phyloP scores from a whole-genome alignment of 1,140 invertebrate species.

The Drosophila kikkawai region DNA sequence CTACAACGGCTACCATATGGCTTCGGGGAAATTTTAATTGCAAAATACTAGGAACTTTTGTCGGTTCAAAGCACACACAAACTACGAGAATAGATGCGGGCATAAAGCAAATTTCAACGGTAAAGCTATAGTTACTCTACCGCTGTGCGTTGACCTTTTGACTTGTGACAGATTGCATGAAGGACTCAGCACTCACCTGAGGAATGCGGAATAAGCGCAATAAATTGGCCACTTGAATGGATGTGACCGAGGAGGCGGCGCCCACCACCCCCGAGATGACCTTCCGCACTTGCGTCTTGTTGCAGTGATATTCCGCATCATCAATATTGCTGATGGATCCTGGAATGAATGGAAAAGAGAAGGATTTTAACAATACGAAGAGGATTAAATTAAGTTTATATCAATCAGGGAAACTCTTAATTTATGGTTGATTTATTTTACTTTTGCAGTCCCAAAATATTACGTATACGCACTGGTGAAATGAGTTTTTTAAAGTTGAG shows the following conservation, averaged over 20 bases:
- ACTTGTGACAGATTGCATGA: background rate
- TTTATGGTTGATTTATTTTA: too few relatives aligned
- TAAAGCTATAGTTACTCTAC: background rate
- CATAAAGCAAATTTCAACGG: conserved; percentile 25
- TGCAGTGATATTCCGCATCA: conserved; percentile 94
- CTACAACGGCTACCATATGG: conserved; percentile 20
- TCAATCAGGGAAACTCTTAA: background rate
- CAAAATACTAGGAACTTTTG: conserved; percentile 36
- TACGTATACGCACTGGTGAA: too few relatives aligned
- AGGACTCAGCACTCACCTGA: conserved; percentile 88
- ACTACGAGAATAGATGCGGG: background rate
- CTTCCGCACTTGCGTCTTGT: conserved; percentile 92
- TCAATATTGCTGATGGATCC: conserved; percentile 98
- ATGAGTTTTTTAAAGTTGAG: too few relatives aligned
- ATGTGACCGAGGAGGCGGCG: conserved; percentile 97
- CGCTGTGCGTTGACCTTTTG: background rate
- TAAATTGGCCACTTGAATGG: conserved; percentile 98
- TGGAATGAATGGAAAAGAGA: conserved; percentile 86
- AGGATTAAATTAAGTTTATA: background rate
- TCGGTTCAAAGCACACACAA: background rate
- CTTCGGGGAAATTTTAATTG: conserved; percentile 65
- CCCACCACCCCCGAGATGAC: conserved; percentile 98
- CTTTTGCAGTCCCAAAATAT: too few relatives aligned
- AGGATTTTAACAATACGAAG: background rate
- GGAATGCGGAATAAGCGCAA: conserved; percentile 97